These are phyloP conservation scores for Eupsilia transversa DNA, from an alignment of 2,888 invertebrate genomes.

Conservation along the genomic window DNA sequence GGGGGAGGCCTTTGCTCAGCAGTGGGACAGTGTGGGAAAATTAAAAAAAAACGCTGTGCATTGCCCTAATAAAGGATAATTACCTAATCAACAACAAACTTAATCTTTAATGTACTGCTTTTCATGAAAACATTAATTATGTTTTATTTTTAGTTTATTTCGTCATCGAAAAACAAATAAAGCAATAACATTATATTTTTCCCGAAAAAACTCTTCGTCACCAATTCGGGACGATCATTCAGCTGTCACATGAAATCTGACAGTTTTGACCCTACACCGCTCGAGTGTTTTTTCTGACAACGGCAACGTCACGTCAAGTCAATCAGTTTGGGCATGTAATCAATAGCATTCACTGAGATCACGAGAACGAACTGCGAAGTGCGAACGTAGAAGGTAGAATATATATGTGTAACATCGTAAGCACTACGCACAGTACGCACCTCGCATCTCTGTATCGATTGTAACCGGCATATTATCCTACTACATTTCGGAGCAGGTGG, in stretches of 20 bases:
- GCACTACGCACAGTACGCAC: constrained; percentile 21
- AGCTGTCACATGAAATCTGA: constrained; percentile 54
- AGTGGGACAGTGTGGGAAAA: too few relatives aligned
- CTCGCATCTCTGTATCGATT: constrained; percentile 73
- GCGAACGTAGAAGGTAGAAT: constrained; percentile 41
- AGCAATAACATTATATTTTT: constrained; percentile 4
- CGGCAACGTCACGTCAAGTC: constrained; percentile 72
- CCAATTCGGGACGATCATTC: constrained; percentile 45
- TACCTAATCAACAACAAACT: not conserved
- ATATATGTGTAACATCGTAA: constrained; percentile 12
- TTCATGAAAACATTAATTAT: not conserved
- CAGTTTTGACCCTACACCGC: constrained; percentile 55
- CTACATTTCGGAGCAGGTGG: constrained; percentile 75
- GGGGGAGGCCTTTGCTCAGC: too few relatives aligned
- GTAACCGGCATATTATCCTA: constrained; percentile 69
- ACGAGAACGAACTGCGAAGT: constrained; percentile 44
- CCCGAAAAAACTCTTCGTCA: constrained; percentile 10
- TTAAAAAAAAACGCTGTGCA: not conserved
- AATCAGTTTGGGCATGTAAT: constrained; percentile 77
- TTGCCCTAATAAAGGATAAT: not conserved
- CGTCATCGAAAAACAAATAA: constrained; percentile 3
- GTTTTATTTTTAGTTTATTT: not conserved
- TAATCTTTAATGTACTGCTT: not conserved
- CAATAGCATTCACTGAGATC: constrained; percentile 70
- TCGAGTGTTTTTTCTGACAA: constrained; percentile 65